Conservation (phyloP, 1,140 invertebrate genomes). For the Zaprionus gabonicus region DNA sequence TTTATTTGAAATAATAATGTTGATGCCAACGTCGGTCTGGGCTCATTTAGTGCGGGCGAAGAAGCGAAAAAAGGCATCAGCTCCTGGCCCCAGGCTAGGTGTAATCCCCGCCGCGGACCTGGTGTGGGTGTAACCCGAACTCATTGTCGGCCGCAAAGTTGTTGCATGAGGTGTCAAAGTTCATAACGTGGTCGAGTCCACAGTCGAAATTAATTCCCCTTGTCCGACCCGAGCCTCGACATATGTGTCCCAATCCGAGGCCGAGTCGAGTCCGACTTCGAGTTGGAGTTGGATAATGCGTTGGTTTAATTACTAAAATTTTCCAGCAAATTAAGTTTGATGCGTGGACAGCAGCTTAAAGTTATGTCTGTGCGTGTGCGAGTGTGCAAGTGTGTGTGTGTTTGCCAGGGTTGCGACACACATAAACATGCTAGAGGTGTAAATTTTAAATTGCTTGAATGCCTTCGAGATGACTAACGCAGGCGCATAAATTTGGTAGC, state of each 20-base stretch:
- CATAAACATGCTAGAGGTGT: conserved; percentile 62
- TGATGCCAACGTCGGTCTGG: conserved; percentile 77
- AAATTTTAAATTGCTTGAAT: conserved; percentile 70
- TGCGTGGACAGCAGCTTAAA: conserved; percentile 35
- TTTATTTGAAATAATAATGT: conserved; percentile 84
- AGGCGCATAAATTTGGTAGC: conserved; percentile 66
- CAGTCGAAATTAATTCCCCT: conserved; percentile 71
- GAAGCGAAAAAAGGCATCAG: conserved; percentile 27
- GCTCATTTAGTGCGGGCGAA: conserved; percentile 66
- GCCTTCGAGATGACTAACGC: conserved; percentile 72
- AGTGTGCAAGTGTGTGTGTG: conserved; percentile 13
- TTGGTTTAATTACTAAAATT: conserved; percentile 78
- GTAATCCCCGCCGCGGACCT: conserved; percentile 32
- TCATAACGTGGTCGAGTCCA: conserved; percentile 58
- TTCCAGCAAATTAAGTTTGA: conserved; percentile 83
- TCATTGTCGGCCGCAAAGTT: conserved; percentile 83
- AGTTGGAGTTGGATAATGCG: conserved; percentile 25
- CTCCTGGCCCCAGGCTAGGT: conserved; percentile 34
- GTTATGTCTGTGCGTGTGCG: conserved; percentile 9
- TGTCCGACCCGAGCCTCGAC: conserved; percentile 46
- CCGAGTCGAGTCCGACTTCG: neutral
- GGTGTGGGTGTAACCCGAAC: conserved; percentile 12
- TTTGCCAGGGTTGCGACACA: conserved; percentile 20
- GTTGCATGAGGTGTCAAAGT: conserved; percentile 84
- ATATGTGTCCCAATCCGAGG: conserved; percentile 19